phyloP scores from a whole-genome alignment of 2,888 invertebrate genomes.

The Cephalotes varians region DNA sequence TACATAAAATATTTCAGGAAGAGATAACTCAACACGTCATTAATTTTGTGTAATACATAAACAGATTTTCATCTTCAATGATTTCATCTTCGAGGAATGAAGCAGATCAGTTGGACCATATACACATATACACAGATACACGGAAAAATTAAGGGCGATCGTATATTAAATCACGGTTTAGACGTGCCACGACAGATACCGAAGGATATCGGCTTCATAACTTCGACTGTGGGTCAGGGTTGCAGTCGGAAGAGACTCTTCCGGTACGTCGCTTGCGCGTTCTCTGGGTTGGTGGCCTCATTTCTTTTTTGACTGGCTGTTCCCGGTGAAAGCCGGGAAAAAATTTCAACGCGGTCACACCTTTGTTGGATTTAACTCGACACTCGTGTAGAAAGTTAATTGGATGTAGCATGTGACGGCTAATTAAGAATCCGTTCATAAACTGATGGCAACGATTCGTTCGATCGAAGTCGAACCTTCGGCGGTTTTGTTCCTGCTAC shows the following conservation, averaged over 20 bases:
- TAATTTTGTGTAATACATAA: neutral
- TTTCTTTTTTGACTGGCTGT: constrained; percentile 73
- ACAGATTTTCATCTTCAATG: neutral
- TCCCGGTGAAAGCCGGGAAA: constrained; percentile 73
- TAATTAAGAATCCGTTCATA: constrained; percentile 29
- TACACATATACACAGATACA: neutral
- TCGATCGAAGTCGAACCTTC: neutral
- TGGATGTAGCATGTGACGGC: constrained; percentile 50
- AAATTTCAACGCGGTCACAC: constrained; percentile 73
- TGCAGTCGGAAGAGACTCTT: constrained; percentile 76
- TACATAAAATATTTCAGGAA: neutral
- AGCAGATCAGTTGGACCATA: neutral
- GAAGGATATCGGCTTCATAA: constrained; percentile 30
- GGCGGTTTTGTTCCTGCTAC: neutral
- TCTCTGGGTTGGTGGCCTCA: constrained; percentile 82
- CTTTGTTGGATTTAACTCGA: constrained; percentile 63
- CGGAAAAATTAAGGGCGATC: neutral
- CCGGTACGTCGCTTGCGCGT: constrained; percentile 54
- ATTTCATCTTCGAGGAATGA: neutral
- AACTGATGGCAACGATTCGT: constrained; percentile 22
- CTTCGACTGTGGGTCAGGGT: constrained; percentile 81
- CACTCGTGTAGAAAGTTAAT: constrained; percentile 74
- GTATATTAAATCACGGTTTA: neutral
- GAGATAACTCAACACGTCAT: neutral
- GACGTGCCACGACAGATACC: constrained; percentile 11